A percentile compares a stretch with the other conserved stretches of the same genome.
Conservation (phyloP, 2,113 vertebrate genomes). For the Tichodroma muraria region DNA sequence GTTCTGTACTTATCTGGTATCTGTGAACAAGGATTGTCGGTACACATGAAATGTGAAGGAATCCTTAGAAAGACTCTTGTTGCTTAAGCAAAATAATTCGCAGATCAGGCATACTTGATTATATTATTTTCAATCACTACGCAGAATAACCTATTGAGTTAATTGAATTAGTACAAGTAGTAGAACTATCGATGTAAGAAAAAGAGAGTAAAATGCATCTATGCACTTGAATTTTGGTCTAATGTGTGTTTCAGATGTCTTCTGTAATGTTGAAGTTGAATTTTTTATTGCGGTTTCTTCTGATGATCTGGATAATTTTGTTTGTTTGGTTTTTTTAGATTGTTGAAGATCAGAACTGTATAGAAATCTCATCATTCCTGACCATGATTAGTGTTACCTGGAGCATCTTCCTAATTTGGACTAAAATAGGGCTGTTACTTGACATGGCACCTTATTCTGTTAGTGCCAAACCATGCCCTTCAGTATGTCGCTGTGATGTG, state of each 20-base stretch:
- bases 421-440: slow-evolving; percentile 89
- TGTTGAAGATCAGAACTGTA: slow-evolving; percentile 72
- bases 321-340: slow-evolving; percentile 75
- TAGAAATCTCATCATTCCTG: slow-evolving; percentile 75
- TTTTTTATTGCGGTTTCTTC: slow-evolving; percentile 15
- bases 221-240: not conserved
- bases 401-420: slow-evolving; percentile 88
- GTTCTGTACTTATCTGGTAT: not conserved
- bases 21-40: not conserved
- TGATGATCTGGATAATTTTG: slow-evolving; percentile 54
- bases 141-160: not conserved
- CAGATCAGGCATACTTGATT: not conserved
- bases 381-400: slow-evolving; percentile 91
- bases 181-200: not conserved
- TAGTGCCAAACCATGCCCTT: slow-evolving; percentile 89
- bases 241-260: not conserved
- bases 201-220: not conserved
- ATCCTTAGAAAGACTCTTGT: not conserved
- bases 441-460: slow-evolving; percentile 82
- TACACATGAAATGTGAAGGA: not conserved
- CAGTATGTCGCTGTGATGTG: slow-evolving; percentile 90
- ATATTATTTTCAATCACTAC: not conserved
- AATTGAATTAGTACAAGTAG: not conserved
- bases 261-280: slow-evolving; percentile 23
- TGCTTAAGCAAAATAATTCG: not conserved